Conservation (phyloP, 2,113 vertebrate genomes). For the Chionis minor region DNA sequence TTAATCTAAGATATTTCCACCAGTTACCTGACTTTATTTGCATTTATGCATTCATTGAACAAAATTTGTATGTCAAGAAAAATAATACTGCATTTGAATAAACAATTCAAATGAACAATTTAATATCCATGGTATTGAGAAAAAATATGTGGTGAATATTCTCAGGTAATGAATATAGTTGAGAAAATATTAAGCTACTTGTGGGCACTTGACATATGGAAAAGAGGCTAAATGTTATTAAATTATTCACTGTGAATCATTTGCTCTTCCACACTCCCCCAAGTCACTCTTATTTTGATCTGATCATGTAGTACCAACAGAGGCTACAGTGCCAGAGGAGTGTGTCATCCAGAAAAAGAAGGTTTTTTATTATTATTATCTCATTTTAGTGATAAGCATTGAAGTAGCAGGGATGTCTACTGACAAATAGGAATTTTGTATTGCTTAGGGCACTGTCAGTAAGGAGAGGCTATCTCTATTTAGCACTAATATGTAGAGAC, state of each 20-base stretch:
- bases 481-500: not conserved
- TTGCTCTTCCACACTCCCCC: not conserved
- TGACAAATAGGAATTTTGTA: not conserved
- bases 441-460: not conserved
- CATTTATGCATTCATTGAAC: not conserved
- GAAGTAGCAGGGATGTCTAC: not conserved
- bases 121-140: not conserved
- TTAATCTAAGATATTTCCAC: not conserved
- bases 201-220: not conserved
- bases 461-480: not conserved
- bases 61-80: not conserved
- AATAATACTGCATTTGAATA: not conserved
- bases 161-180: not conserved
- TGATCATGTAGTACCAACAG: not conserved
- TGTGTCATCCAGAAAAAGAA: not conserved
- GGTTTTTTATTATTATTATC: not conserved
- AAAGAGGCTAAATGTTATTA: not conserved
- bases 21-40: not conserved
- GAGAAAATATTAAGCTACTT: not conserved
- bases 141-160: not conserved
- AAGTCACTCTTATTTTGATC: not conserved
- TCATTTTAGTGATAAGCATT: not conserved
- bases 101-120: not conserved
- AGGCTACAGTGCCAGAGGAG: not conserved
- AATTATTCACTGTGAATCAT: not conserved